Conservation (phyloP, 2,888 invertebrate species). For the Aspidiotus rigidus region DNA sequence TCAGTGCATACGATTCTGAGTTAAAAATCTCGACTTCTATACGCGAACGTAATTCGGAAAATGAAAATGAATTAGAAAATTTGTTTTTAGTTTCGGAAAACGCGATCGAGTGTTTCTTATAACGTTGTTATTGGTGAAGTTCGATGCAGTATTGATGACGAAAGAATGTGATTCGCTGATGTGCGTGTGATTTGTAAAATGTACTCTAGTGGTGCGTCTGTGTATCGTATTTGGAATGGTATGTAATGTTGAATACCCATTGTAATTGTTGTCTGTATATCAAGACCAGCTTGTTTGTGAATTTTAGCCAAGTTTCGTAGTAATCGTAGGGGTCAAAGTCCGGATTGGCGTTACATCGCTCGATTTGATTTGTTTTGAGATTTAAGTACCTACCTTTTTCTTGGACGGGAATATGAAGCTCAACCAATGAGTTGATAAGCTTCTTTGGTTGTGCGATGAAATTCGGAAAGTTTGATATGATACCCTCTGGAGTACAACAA, state of each 20-base stretch:
- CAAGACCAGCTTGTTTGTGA: too few relatives aligned
- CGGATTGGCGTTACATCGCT: too few relatives aligned
- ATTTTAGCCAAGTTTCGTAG: too few relatives aligned
- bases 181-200: background rate
- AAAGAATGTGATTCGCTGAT: conserved; percentile 2
- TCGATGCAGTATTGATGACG: background rate
- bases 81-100: background rate
- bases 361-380: too few relatives aligned
- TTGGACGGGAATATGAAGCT: too few relatives aligned
- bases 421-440: too few relatives aligned
- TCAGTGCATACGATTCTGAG: conserved; percentile 2
- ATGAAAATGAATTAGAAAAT: background rate
- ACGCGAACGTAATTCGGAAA: background rate
- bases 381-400: too few relatives aligned
- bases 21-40: background rate
- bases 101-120: background rate
- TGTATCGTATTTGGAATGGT: conserved; percentile 4
- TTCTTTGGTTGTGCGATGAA: too few relatives aligned
- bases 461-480: too few relatives aligned
- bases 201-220: background rate
- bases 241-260: background rate
- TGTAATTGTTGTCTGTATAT: too few relatives aligned
- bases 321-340: too few relatives aligned
- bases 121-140: background rate
- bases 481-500: too few relatives aligned